Conservation (phyloP, 2,797 vertebrate species). For the Tokudaia tokunoshimensis region DNA sequence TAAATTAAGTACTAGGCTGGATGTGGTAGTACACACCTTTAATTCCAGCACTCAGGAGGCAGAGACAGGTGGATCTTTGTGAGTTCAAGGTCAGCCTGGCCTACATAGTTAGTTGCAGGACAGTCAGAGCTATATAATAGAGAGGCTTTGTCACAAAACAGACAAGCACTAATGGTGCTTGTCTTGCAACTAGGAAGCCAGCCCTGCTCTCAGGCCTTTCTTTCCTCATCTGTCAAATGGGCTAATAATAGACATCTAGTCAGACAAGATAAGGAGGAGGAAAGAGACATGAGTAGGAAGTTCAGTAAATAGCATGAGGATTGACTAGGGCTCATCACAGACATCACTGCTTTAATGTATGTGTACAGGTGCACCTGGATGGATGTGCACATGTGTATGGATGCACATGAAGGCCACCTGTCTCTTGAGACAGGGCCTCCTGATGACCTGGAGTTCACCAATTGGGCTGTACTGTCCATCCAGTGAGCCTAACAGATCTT, state of each 20-base stretch:
- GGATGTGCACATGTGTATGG: background rate
- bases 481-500: background rate
- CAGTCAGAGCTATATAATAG: background rate
- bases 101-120: background rate
- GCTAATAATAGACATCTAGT: background rate
- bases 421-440: background rate
- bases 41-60: background rate
- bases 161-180: background rate
- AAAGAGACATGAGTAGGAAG: background rate
- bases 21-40: background rate
- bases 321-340: background rate
- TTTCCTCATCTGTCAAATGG: background rate
- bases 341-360: background rate
- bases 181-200: background rate
- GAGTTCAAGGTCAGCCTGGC: background rate
- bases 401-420: background rate
- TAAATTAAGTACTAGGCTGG: background rate
- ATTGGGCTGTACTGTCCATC: background rate
- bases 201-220: background rate
- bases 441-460: background rate
- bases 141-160: background rate
- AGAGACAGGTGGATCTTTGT: background rate
- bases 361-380: background rate
- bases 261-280: background rate
- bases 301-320: background rate